Evolutionary conservation across 2,888 invertebrate species (phyloP).

Genomic region (Phalera bucephala): DNA sequence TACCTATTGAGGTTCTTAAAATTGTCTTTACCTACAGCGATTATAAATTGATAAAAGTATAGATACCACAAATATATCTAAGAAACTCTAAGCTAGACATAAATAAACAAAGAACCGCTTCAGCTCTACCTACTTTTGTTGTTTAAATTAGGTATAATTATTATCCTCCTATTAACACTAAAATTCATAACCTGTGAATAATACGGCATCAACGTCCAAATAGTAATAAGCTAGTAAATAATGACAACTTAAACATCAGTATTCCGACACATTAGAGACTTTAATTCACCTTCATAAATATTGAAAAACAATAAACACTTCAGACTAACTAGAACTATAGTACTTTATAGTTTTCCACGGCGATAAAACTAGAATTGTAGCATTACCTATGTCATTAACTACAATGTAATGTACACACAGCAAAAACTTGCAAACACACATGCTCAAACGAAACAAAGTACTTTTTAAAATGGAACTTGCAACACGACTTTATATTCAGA

Average conservation of each 20-base stretch:
- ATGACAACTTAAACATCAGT: neutral
- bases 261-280: neutral
- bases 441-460: neutral
- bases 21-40: too few relatives aligned
- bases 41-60: too few relatives aligned
- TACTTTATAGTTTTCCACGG: neutral
- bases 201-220: neutral
- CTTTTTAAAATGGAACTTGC: neutral
- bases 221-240: neutral
- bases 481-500: too few relatives aligned
- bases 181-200: too few relatives aligned
- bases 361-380: neutral
- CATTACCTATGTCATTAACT: neutral
- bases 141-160: too few relatives aligned
- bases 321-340: too few relatives aligned
- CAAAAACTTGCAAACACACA: neutral
- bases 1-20: too few relatives aligned
- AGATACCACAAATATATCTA: too few relatives aligned
- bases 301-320: conserved; percentile 2
- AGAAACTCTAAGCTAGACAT: too few relatives aligned
- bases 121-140: too few relatives aligned
- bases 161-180: too few relatives aligned
- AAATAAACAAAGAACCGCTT: too few relatives aligned
- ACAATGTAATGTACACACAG: neutral
- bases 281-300: conserved; percentile 1